Percentiles rank a stretch among this genome's conserved stretches.
These are phyloP conservation scores for Cnemophilus loriae DNA, from an alignment of 2,113 vertebrate genomes.

Conservation along the genomic window DNA sequence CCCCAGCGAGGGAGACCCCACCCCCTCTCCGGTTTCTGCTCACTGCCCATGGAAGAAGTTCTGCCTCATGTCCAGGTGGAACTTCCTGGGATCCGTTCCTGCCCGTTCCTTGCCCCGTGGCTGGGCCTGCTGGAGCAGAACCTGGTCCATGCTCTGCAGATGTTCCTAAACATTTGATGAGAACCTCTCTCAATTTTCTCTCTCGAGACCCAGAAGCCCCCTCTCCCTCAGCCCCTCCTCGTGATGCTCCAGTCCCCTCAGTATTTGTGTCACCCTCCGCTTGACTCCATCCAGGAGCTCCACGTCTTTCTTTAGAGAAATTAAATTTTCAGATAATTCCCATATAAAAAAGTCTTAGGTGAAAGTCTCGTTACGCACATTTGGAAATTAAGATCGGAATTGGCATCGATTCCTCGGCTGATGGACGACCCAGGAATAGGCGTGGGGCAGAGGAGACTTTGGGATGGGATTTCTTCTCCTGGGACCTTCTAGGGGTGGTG, in stretches of 20 bases:
- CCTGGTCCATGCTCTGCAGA: accelerated
- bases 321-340: background rate
- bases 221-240: background rate
- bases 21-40: background rate
- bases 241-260: accelerated
- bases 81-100: background rate
- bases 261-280: no score
- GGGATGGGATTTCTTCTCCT: background rate
- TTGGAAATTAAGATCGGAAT: background rate
- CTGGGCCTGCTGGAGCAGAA: background rate
- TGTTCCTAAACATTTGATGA: background rate
- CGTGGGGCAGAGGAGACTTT: background rate
- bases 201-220: background rate
- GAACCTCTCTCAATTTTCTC: background rate
- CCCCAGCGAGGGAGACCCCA: background rate
- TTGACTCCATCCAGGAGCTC: background rate
- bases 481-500: background rate
- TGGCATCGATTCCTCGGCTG: accelerated
- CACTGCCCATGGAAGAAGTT: background rate
- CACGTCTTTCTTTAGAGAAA: accelerated
- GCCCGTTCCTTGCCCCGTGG: background rate
- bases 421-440: accelerated
- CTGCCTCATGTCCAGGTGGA: background rate
- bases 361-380: accelerated
- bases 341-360: background rate